These are phyloP conservation scores for Otolemur crassicaudatus DNA, from an alignment of 2,797 vertebrate genomes.

Conservation along the genomic window DNA sequence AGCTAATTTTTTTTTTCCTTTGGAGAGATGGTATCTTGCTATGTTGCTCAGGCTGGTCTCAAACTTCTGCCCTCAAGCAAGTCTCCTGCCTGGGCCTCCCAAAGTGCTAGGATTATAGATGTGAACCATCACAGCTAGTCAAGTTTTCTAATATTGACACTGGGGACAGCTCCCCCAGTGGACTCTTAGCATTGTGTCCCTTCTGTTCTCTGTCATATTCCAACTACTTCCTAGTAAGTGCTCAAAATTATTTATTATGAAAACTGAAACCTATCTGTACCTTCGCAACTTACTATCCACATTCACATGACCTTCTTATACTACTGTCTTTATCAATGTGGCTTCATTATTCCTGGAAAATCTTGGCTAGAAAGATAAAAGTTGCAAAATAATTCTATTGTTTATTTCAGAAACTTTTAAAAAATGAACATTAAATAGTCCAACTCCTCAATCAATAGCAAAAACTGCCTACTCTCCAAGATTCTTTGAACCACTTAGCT, in stretches of 20 bases:
- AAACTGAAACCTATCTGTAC: slow-evolving; percentile 15
- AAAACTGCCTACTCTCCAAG: not conserved
- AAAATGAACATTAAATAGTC: slow-evolving; percentile 20
- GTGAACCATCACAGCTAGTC: not conserved
- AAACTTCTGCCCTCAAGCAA: not conserved
- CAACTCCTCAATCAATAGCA: not conserved
- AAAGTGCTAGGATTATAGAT: not conserved
- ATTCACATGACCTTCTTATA: not conserved
- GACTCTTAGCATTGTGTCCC: not conserved
- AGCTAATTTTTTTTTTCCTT: not conserved
- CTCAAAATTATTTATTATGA: slow-evolving; percentile 6
- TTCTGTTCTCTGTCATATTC: not conserved
- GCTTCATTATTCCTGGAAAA: slow-evolving; percentile 37
- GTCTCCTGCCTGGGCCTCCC: not conserved
- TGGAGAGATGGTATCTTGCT: not conserved
- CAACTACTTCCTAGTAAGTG: not conserved
- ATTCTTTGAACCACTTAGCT: not conserved
- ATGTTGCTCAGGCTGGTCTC: not conserved
- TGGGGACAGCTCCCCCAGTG: not conserved
- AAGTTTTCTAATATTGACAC: not conserved
- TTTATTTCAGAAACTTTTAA: slow-evolving; percentile 24
- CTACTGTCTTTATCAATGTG: slow-evolving; percentile 5
- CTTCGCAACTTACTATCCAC: not conserved
- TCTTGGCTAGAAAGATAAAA: not conserved
- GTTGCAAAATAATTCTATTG: slow-evolving; percentile 7